phyloP scores from a whole-genome alignment of 2,113 vertebrate genomes.

The Dipodomys stephensi region DNA sequence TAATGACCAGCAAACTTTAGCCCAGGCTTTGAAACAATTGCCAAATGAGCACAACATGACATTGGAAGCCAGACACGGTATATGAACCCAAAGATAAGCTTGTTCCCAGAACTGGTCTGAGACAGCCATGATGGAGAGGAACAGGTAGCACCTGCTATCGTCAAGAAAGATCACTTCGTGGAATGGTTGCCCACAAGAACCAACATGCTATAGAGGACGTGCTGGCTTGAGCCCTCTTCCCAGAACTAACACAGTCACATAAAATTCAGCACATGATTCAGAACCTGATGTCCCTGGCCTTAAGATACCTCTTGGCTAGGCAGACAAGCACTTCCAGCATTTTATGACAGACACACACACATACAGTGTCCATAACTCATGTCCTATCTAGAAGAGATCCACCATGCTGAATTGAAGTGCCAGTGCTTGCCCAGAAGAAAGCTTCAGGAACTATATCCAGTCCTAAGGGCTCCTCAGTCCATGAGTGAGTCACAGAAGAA shows the following conservation, averaged over 20 bases:
- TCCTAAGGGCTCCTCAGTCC: neutral
- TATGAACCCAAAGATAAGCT: neutral
- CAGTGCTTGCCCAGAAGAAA: neutral
- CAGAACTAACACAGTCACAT: neutral
- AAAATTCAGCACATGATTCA: neutral
- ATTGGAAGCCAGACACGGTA: neutral
- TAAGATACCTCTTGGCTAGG: neutral
- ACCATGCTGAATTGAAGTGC: neutral
- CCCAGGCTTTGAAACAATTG: neutral
- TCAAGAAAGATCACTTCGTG: neutral
- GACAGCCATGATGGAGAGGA: neutral
- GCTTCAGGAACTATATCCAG: neutral
- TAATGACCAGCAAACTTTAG: neutral
- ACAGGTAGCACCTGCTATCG: no score
- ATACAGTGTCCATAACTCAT: neutral
- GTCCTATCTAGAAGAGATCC: neutral
- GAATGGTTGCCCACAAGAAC: neutral
- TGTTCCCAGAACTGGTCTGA: neutral
- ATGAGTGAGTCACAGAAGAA: constrained; percentile 21
- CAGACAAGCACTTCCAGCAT: neutral
- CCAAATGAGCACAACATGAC: neutral
- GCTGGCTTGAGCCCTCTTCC: neutral
- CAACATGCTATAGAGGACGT: neutral
- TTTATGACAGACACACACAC: neutral
- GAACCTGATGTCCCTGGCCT: neutral